Conservation (phyloP, 2,888 invertebrate genomes). For the Drosophila quinaria region DNA sequence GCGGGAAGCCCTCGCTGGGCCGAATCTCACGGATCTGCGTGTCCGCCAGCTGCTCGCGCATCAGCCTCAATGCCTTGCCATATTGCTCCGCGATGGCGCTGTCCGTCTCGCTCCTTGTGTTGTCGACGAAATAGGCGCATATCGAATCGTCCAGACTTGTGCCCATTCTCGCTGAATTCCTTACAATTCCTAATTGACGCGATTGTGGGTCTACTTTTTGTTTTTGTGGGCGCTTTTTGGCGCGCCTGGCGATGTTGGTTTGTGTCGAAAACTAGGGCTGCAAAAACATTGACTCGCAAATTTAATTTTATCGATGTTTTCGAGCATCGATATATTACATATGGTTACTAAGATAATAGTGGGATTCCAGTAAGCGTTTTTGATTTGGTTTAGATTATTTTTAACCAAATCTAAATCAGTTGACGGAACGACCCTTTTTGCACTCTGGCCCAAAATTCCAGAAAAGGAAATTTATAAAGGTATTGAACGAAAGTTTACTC, state of each 20-base stretch:
- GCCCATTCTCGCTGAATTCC: conserved; percentile 48
- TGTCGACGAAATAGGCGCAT: conserved; percentile 83
- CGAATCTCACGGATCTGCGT: conserved; percentile 87
- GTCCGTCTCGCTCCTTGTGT: conserved; percentile 41
- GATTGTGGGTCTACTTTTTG: background rate
- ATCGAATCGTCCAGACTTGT: conserved; percentile 82
- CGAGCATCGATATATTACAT: no score
- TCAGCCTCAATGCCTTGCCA: conserved; percentile 61
- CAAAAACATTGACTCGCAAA: background rate
- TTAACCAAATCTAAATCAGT: no score
- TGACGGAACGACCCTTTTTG: no score
- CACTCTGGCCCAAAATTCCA: no score
- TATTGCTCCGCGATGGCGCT: conserved; percentile 54
- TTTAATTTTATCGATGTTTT: no score
- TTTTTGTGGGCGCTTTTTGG: conserved; percentile 31
- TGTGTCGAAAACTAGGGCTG: background rate
- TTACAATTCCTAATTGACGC: conserved; percentile 2
- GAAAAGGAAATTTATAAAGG: no score
- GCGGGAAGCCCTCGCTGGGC: conserved; percentile 87
- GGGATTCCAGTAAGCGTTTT: no score
- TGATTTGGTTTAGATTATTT: no score
- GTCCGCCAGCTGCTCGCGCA: conserved; percentile 80
- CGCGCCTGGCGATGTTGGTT: conserved; percentile 22
- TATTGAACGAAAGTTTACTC: no score
- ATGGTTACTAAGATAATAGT: no score